Base-by-base conservation (phyloP, 64 coral and sea anemone species). In the Montipora foliosa region DNA sequence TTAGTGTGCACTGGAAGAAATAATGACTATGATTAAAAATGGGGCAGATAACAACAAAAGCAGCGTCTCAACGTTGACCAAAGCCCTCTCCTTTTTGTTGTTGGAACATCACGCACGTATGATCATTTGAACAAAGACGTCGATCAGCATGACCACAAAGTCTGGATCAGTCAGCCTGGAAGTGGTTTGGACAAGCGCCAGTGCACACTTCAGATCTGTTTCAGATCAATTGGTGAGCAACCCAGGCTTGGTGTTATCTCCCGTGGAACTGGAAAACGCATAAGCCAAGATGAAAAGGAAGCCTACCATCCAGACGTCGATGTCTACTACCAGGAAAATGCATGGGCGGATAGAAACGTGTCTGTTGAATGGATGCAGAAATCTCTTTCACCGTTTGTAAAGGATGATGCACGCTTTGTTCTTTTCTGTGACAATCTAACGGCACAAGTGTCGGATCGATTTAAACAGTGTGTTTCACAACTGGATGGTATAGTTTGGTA, bases 231-330 rank as follows among this genome's bases (percentile, higher is more conserved):
- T 37, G 80, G 69, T 60, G 90, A 82, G 44, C 81, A 93, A 49
- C 37, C 81, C 68, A 84, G 25, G 22, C 48, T 93, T 69, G 82
- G 9, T 25, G 17, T 87, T 48, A 93, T 88, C 61, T 93, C 88
- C 75, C 83, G 21, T 80, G 46, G 91, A 88, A 93, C 55, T 50
- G 82, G 91, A 79, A 92, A 92, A 44, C 80, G 81, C 51, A 77
- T 92, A 47, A 87, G 73, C 61, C 50, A 87, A 68, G 83, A 87
- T 67, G 83, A 93, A 67, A 88, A 79, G 82, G 74, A 68, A 87
- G 83, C 75, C 76, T 93, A 80, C 73, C 73, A 92, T 87, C 81
- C 82, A 78, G 82, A 87, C 17, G 24, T 93, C 5, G 82, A 93
- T 49, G 71, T 87, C 37, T 87, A 78, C 45, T 93, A 48, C 14